A percentile compares a stretch with the other conserved stretches of the same genome.
These are phyloP conservation scores for Drosophila picticornis DNA, from an alignment of 2,888 invertebrate species.

Conservation along the genomic window DNA sequence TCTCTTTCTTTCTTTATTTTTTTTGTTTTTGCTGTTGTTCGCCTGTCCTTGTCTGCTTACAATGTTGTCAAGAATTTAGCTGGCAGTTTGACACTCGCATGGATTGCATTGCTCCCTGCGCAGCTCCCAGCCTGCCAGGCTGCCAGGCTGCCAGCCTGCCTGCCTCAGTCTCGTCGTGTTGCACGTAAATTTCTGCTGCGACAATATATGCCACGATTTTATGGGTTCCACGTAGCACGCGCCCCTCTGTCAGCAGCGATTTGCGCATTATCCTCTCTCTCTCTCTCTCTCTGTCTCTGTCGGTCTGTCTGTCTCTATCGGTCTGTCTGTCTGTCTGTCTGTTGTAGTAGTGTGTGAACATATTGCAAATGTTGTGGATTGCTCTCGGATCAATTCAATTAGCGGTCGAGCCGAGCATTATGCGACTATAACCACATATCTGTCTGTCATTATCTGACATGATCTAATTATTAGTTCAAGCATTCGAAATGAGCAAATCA, in stretches of 20 bases:
- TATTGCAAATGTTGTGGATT: neutral
- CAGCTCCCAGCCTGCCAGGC: neutral
- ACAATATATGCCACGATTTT: slow-evolving; percentile 78
- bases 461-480: neutral
- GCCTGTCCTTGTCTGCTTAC: slow-evolving; percentile 31
- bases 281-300: neutral
- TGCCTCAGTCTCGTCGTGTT: slow-evolving; percentile 74
- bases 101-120: slow-evolving; percentile 15
- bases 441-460: neutral
- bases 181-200: slow-evolving; percentile 74
- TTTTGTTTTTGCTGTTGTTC: neutral
- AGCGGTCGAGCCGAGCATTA: slow-evolving; percentile 7
- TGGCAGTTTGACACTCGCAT: slow-evolving; percentile 69
- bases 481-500: neutral
- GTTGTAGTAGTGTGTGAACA: neutral
- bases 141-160: slow-evolving; percentile 19
- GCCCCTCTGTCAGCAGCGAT: slow-evolving; percentile 56
- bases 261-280: slow-evolving; percentile 40
- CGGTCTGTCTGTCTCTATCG: neutral
- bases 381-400: slow-evolving; percentile 38
- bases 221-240: slow-evolving; percentile 73
- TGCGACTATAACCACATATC: neutral
- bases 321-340: neutral
- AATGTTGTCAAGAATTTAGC: slow-evolving; percentile 73
- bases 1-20: neutral